These are phyloP conservation scores for Paraplagusia blochii DNA, from an alignment of 2,113 vertebrate species.

Conservation along the genomic window DNA sequence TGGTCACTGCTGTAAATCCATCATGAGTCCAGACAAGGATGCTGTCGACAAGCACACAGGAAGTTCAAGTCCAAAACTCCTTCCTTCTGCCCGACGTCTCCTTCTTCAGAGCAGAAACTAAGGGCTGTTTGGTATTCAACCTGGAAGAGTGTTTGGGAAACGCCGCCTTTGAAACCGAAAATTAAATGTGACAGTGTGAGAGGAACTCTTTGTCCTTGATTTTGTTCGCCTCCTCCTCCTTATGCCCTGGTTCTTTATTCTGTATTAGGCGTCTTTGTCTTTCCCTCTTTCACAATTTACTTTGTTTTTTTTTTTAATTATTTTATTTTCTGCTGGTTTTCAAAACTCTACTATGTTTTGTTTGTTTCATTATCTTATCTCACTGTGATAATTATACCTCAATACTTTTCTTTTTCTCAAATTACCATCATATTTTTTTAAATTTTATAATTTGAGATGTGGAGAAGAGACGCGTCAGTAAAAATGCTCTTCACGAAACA, in stretches of 20 bases:
- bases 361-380: too few species aligned
- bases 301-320: constrained; percentile 42
- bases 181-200: constrained; percentile 71
- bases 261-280: constrained; percentile 47
- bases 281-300: constrained; percentile 40
- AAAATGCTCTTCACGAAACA: too few species aligned
- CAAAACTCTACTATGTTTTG: too few species aligned
- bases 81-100: constrained; percentile 37
- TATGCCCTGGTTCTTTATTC: constrained; percentile 48
- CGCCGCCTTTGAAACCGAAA: constrained; percentile 67
- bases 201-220: constrained; percentile 73
- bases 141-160: constrained; percentile 62
- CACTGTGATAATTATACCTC: too few species aligned
- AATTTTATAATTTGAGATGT: too few species aligned
- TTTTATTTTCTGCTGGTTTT: too few species aligned
- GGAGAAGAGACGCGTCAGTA: too few species aligned
- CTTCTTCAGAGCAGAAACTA: constrained; percentile 19
- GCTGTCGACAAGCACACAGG: constrained; percentile 51
- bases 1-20: constrained; percentile 45
- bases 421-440: too few species aligned
- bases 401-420: too few species aligned
- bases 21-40: constrained; percentile 29
- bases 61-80: constrained; percentile 41
- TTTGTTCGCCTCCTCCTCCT: constrained; percentile 40
- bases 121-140: constrained; percentile 68